These are phyloP conservation scores for Hemicrepidius hirtus DNA, from an alignment of 2,888 invertebrate species.

Conservation along the genomic window DNA sequence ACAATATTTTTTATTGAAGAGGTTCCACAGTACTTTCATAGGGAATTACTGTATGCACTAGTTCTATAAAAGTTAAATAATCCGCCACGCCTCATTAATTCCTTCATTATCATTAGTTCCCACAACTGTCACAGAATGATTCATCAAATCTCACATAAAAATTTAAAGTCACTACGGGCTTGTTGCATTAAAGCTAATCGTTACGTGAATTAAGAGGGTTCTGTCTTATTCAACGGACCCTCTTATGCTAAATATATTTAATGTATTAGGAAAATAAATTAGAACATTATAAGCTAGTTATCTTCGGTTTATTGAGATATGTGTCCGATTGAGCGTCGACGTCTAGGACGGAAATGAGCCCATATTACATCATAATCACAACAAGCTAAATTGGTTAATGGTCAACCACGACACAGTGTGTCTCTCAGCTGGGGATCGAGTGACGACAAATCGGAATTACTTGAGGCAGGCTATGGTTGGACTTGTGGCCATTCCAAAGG, in stretches of 20 bases:
- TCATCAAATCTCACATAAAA: too few species aligned
- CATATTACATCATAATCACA: constrained; percentile 34
- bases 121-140: too few species aligned
- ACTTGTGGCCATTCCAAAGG: constrained; percentile 53
- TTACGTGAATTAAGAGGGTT: too few species aligned
- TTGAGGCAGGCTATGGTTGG: constrained; percentile 54
- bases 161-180: too few species aligned
- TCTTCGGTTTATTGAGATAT: constrained; percentile 36
- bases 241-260: not conserved
- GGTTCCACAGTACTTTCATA: too few species aligned
- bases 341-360: constrained; percentile 35
- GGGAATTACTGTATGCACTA: too few species aligned
- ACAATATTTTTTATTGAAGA: too few species aligned
- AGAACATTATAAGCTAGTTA: constrained; percentile 36
- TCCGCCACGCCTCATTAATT: too few species aligned
- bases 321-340: constrained; percentile 29
- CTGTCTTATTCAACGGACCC: too few species aligned
- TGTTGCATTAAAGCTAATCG: too few species aligned
- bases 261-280: constrained; percentile 29
- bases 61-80: too few species aligned
- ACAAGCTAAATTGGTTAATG: constrained; percentile 41
- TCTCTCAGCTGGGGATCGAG: constrained; percentile 30
- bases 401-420: constrained; percentile 24
- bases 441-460: constrained; percentile 47
- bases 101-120: too few species aligned